These are phyloP conservation scores for Leptonema lineaticorne DNA, from an alignment of 1,140 invertebrate genomes.

Conservation along the genomic window DNA sequence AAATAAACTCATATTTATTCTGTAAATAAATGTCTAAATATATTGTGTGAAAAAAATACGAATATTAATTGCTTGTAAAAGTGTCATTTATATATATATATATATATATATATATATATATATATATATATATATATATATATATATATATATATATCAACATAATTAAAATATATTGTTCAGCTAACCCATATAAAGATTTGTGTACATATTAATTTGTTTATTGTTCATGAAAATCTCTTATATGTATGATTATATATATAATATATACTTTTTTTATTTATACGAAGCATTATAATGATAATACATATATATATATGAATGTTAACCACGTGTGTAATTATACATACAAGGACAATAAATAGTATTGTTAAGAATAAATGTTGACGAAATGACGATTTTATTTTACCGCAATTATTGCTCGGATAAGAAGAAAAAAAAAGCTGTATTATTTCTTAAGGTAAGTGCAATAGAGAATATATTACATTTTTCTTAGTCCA, in stretches of 20 bases:
- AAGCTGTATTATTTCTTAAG: no score
- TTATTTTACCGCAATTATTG: no score
- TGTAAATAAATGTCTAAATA: constrained; percentile 26
- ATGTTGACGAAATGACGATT: constrained; percentile 19
- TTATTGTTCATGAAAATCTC: constrained; percentile 18
- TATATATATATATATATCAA: no score
- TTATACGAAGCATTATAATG: neutral
- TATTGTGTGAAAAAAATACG: constrained; percentile 13
- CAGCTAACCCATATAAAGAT: neutral
- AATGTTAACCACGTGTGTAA: constrained; percentile 28
- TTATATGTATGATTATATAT: constrained; percentile 20
- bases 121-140: no score
- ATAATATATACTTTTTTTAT: constrained; percentile 12
- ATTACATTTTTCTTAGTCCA: no score
- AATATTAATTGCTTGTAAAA: constrained; percentile 20
- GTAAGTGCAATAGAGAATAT: no score
- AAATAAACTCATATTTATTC: no score
- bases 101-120: no score
- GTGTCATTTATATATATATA: no score
- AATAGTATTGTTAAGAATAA: constrained; percentile 31
- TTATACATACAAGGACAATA: constrained; percentile 39
- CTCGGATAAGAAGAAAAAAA: no score
- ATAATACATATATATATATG: constrained; percentile 7
- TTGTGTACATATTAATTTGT: constrained; percentile 25
- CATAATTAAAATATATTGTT: constrained; percentile 11